phyloP scores from a whole-genome alignment of 2,888 invertebrate genomes.

The Eupithecia abbreviata region DNA sequence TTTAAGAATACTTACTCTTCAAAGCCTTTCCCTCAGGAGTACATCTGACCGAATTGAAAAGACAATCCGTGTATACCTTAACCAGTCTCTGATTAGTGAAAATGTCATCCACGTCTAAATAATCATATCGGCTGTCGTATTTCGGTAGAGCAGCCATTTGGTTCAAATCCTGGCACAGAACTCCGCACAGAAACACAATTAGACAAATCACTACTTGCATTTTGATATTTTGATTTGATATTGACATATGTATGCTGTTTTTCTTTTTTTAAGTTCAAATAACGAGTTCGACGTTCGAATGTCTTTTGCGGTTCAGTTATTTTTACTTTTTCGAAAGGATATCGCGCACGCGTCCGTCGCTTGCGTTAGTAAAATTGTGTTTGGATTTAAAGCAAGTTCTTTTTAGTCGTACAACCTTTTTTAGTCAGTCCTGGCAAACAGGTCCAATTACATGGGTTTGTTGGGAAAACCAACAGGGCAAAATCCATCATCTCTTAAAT shows the following conservation, averaged over 20 bases:
- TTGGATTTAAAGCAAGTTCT: constrained; percentile 33
- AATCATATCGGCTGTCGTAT: constrained; percentile 85
- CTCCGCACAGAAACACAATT: constrained; percentile 61
- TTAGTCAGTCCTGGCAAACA: constrained; percentile 35
- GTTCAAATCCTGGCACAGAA: constrained; percentile 65
- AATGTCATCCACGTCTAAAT: constrained; percentile 87
- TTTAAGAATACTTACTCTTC: constrained; percentile 84
- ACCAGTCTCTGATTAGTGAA: constrained; percentile 87
- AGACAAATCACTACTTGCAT: constrained; percentile 66
- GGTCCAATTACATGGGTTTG: neutral
- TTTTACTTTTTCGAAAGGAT: constrained; percentile 44
- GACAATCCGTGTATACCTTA: constrained; percentile 88
- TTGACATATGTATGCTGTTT: constrained; percentile 10
- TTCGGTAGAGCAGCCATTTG: constrained; percentile 71
- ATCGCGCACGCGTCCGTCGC: constrained; percentile 54
- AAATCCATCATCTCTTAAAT: neutral
- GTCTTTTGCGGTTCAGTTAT: neutral
- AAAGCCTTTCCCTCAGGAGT: constrained; percentile 88
- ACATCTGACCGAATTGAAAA: constrained; percentile 87
- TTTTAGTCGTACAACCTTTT: constrained; percentile 50
- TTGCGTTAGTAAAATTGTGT: constrained; percentile 54
- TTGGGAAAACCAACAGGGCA: neutral
- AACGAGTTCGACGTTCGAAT: neutral
- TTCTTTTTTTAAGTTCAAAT: constrained; percentile 1
- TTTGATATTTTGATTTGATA: constrained; percentile 47